Conservation (phyloP, 2,113 vertebrate genomes). For the Microcebus lehilahytsara region DNA sequence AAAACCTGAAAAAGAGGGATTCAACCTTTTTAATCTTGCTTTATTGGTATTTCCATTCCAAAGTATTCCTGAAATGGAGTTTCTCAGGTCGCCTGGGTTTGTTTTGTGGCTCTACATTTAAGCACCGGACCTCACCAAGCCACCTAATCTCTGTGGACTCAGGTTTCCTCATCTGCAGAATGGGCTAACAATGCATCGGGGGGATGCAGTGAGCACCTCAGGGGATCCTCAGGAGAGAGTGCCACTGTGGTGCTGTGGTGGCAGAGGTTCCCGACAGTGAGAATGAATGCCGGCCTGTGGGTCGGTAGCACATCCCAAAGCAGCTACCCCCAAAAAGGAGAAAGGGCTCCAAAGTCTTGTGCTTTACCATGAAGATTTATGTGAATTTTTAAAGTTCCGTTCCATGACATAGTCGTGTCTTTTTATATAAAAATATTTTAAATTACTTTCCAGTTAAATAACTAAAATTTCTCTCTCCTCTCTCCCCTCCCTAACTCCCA, state of each 20-base stretch:
- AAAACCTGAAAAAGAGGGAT: not conserved
- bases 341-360: not conserved
- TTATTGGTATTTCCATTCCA: not conserved
- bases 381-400: not conserved
- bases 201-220: too few relatives aligned
- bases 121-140: not conserved
- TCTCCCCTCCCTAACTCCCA: not conserved
- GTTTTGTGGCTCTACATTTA: not conserved
- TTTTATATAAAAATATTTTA: not conserved
- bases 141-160: not conserved
- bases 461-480: not conserved
- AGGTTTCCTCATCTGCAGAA: not conserved
- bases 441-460: slow-evolving; percentile 28
- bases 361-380: not conserved
- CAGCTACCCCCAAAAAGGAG: not conserved
- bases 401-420: not conserved
- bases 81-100: not conserved
- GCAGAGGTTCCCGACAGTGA: not conserved
- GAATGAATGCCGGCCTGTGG: fast-evolving
- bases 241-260: not conserved
- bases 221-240: not conserved
- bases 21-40: not conserved
- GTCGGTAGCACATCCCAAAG: not conserved
- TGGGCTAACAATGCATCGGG: not conserved
- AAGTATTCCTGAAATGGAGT: not conserved